phyloP scores from a whole-genome alignment of 2,888 invertebrate species.

The Hypomecis punctinalis region DNA sequence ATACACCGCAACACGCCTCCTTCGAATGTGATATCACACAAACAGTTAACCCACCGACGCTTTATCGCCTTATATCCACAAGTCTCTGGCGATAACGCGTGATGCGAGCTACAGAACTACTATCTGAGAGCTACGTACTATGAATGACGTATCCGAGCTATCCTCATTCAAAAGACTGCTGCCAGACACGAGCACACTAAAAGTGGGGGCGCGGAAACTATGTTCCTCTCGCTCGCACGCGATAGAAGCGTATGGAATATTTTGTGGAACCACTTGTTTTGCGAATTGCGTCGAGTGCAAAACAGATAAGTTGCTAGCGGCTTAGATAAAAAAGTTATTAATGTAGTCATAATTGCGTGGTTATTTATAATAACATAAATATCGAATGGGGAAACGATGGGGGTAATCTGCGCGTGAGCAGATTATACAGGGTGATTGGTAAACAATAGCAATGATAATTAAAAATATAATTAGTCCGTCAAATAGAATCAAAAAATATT shows the following conservation, averaged over 20 bases:
- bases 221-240: conserved; percentile 73
- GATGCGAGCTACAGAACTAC: conserved; percentile 80
- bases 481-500: too few relatives aligned
- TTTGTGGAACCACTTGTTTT: conserved; percentile 81
- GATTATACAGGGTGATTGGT: too few relatives aligned
- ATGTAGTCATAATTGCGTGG: conserved; percentile 29
- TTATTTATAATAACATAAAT: conserved; percentile 22
- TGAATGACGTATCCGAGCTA: conserved; percentile 76
- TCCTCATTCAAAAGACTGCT: conserved; percentile 72
- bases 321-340: conserved; percentile 48
- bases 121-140: conserved; percentile 85
- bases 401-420: conserved; percentile 2
- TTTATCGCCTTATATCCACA: conserved; percentile 81
- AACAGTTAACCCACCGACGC: conserved; percentile 66
- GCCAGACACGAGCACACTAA: conserved; percentile 68
- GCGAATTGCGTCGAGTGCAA: conserved; percentile 79
- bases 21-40: conserved; percentile 72
- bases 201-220: conserved; percentile 68
- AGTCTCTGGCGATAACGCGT: conserved; percentile 68
- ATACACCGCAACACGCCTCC: conserved; percentile 75
- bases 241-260: conserved; percentile 81
- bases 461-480: too few relatives aligned
- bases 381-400: conserved; percentile 39
- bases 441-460: too few relatives aligned
- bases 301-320: conserved; percentile 59